These are phyloP conservation scores for Triops longicaudatus DNA, from an alignment of 1,140 invertebrate genomes.

Conservation along the genomic window DNA sequence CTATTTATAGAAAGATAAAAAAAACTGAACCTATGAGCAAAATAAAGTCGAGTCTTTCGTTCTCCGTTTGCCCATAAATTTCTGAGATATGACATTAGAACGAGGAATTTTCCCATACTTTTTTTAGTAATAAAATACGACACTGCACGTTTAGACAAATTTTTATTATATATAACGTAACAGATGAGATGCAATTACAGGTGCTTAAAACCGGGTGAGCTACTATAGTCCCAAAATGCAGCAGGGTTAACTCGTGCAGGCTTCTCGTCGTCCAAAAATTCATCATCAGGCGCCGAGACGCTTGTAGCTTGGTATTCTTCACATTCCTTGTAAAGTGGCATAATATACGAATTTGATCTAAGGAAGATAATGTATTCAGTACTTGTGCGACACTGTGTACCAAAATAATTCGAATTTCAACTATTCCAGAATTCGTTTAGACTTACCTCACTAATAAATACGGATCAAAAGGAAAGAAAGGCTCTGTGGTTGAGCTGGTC, in stretches of 20 bases:
- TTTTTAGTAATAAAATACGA: background rate
- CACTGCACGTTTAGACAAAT: background rate
- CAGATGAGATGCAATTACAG: background rate
- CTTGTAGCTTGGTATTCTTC: background rate
- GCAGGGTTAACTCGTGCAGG: background rate
- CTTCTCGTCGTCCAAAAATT: background rate
- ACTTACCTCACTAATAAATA: slow-evolving; percentile 55
- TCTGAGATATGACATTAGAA: too few species aligned
- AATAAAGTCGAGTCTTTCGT: too few species aligned
- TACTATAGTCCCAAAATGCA: background rate
- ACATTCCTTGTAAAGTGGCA: slow-evolving; percentile 1
- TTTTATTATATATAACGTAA: background rate
- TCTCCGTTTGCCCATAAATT: too few species aligned
- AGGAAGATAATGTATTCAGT: background rate
- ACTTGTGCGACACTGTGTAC: too few species aligned
- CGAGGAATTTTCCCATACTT: background rate
- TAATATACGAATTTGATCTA: background rate
- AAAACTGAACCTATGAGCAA: too few species aligned
- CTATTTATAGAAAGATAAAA: too few species aligned
- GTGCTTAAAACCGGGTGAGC: background rate
- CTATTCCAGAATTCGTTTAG: background rate
- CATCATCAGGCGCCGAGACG: background rate
- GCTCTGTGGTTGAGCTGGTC: slow-evolving; percentile 45
- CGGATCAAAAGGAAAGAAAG: slow-evolving; percentile 74
- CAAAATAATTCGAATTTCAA: background rate